Evolutionary conservation across 2,888 invertebrate species (phyloP).

Genomic region (Monopis laevigella): DNA sequence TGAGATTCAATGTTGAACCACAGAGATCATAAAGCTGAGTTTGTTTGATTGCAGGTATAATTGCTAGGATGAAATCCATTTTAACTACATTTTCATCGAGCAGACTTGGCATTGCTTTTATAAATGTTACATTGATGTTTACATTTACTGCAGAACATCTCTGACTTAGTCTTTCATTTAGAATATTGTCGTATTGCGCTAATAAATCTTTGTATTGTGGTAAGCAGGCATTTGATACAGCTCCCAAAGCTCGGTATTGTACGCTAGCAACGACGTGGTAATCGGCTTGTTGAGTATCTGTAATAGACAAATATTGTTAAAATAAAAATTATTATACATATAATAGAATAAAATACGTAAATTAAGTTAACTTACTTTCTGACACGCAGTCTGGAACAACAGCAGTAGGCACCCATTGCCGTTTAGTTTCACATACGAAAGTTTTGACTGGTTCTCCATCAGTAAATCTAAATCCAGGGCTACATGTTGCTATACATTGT

Average conservation of each 20-base stretch:
- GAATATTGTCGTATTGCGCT: slow-evolving; percentile 79
- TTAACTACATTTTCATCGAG: slow-evolving; percentile 88
- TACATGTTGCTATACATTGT: slow-evolving; percentile 91
- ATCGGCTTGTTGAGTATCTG: slow-evolving; percentile 93
- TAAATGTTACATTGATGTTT: slow-evolving; percentile 92
- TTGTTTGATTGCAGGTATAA: slow-evolving; percentile 88
- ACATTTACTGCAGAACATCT: slow-evolving; percentile 95
- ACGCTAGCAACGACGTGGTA: slow-evolving; percentile 90
- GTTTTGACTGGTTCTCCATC: slow-evolving; percentile 90
- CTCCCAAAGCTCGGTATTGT: slow-evolving; percentile 89
- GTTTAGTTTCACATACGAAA: slow-evolving; percentile 83
- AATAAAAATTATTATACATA: neutral
- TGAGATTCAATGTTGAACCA: slow-evolving; percentile 90
- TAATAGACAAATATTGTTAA: slow-evolving; percentile 21
- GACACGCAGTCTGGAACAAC: slow-evolving; percentile 96
- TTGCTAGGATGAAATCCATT: slow-evolving; percentile 88
- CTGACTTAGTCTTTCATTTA: slow-evolving; percentile 86
- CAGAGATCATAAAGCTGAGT: slow-evolving; percentile 94
- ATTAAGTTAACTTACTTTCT: slow-evolving; percentile 70
- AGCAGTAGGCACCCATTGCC: slow-evolving; percentile 86
- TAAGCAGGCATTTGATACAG: slow-evolving; percentile 84
- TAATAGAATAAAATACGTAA: slow-evolving; percentile 5
- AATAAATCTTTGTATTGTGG: slow-evolving; percentile 86
- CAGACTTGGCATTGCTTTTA: slow-evolving; percentile 81
- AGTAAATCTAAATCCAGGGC: slow-evolving; percentile 88